Evolutionary conservation across 1,140 invertebrate genomes (phyloP), one percentile per base, ranked within the genome.

Genomic region (Bombus difficillimus): DNA sequence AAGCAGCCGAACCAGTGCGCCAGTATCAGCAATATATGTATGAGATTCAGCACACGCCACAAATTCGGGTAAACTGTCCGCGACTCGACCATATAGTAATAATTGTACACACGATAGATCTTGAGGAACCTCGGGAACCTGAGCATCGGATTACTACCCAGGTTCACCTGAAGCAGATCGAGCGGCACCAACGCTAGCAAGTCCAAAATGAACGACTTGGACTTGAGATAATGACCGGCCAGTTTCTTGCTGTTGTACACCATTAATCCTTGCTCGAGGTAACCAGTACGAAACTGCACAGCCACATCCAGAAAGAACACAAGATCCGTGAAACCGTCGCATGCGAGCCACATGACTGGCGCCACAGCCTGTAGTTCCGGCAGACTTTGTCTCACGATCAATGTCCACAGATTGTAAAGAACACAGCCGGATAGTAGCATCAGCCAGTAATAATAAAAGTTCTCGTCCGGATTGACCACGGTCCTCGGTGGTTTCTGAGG

Each of bases 1-100:
- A 99, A 99, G 94, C 98, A 99, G 59, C 98, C 98, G 93, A 99
- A 99, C 98, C 98, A 99, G 93, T 99, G 99, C 37, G 98, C 98
- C 86, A 99, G 96, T 89, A 99, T 98, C 86, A 99, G 96, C 59
- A 99, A 96, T 91, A 99, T 99, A 94, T 99, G 99, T 85, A 99
- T 98, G 41, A 99, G 96, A 95, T 99, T 99, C 86, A 99, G 96
- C 39, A 99, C 98, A n/a, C 99, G 96, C 98, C 98, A 99, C 91
- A 99, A 96, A 95, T 99, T 99, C 9, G 99, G 99, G 95, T 98
- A 99, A 59, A 99, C 97, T 1, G 98, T 99, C 86, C 98, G 95
- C 34, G 98, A 99, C 94, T 99, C 98, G 83, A 99, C 98, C 96
- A 99, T 99, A 95, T 99, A 99, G 94, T 99, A 98, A 95, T 98